Base-by-base conservation (phyloP, 2,888 invertebrate genomes). In the Scaptomyza parva region DNA sequence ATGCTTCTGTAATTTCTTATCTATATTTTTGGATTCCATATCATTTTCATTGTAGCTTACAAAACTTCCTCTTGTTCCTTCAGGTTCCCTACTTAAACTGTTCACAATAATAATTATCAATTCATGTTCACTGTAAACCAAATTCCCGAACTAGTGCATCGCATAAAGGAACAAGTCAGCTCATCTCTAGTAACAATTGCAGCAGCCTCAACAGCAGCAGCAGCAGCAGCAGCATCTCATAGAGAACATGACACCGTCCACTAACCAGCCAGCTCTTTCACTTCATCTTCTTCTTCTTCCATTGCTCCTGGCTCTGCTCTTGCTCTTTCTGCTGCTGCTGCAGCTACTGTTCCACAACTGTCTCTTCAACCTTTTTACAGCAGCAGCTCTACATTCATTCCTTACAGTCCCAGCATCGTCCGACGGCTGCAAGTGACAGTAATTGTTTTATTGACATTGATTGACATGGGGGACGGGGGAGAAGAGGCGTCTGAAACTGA, bases 401-500 rank as follows among this genome's bases (percentile, higher is more conserved):
- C n/a, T n/a, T n/a, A n/a, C n/a, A n/a, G 22, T 26, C 26, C 35
- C 9, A 37, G 35, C 64, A 61, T 50, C 54, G 58, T 58, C 57
- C 61, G 77, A 65, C 75, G 74, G 75, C 76, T 86, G 86, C 78
- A 84, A 89, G 86, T 89, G 88, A 89, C 89, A 88, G 88, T 87
- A 88, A 89, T 89, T 89, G 89, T 86, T 88, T 88, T 89, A 88
- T 88, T 89, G 88, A 86, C 89, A 89, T 89, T 89, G 88, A 88
- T 88, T 88, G 88, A 88, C 89, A 83, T 70, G 75, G 48, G 33
- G 24, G 22, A 22, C 22, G 53, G 43, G 50, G 62, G 48, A 39
- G 50, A 40, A n/a, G n/a, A n/a, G n/a, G n/a, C n/a, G n/a, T n/a
- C 52, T 18, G 37, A 37, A 17, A 18, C 24, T n/a, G 12, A 55